Percentiles rank a stretch among this genome's conserved stretches.
phyloP scores from a whole-genome alignment of 2,797 vertebrate species.

The Synaphobranchus kaupii region DNA sequence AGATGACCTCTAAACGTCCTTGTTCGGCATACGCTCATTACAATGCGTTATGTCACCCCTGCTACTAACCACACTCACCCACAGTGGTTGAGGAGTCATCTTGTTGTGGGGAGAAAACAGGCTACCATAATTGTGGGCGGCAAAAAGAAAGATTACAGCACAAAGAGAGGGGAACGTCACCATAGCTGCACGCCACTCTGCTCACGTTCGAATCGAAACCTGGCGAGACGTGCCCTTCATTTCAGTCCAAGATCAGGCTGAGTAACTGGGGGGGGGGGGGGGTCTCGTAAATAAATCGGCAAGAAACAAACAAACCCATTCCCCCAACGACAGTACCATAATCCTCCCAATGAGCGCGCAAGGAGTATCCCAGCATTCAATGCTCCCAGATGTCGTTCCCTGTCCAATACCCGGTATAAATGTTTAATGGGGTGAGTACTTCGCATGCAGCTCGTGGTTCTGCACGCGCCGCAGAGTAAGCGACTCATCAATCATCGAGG shows the following conservation, averaged over 20 bases:
- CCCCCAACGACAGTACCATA: background rate
- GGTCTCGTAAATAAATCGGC: background rate
- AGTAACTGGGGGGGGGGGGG: background rate
- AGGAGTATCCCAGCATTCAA: background rate
- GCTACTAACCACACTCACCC: constrained; percentile 13
- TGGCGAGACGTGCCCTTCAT: background rate
- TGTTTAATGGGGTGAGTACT: constrained; percentile 23
- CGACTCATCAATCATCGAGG: background rate
- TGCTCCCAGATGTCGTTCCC: background rate
- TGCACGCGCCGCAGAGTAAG: background rate
- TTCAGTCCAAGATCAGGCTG: background rate
- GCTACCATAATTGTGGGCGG: constrained; percentile 18
- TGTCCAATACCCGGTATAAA: constrained; percentile 4
- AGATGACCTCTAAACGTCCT: constrained; percentile 10
- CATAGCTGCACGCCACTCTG: background rate
- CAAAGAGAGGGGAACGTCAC: background rate
- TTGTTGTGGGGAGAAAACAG: constrained; percentile 30
- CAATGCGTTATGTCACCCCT: constrained; percentile 5
- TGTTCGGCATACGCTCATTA: background rate
- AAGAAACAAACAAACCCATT: background rate
- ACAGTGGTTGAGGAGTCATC: constrained; percentile 26
- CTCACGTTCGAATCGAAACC: background rate
- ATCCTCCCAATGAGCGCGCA: background rate
- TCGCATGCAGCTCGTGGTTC: constrained; percentile 7
- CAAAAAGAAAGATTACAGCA: background rate